Conservation (phyloP, 2,888 invertebrate genomes). For the Lepidochitona cinerea region DNA sequence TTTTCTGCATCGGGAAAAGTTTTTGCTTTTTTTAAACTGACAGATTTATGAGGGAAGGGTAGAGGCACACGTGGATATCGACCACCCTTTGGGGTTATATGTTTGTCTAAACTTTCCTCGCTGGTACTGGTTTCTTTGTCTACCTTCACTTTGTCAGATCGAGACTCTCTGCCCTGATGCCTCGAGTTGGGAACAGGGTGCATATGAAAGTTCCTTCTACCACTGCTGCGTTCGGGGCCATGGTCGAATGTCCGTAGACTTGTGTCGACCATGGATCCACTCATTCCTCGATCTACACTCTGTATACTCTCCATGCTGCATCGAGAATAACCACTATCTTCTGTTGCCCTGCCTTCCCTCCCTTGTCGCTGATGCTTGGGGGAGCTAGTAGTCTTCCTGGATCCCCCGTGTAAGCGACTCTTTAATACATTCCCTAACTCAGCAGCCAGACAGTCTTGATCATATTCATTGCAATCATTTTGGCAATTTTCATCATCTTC, state of each 20-base stretch:
- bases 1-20: slow-evolving; percentile 1
- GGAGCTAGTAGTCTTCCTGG: background rate
- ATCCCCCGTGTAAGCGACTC: background rate
- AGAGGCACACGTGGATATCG: slow-evolving; percentile 58
- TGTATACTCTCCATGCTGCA: slow-evolving; percentile 55
- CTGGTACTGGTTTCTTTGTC: slow-evolving; percentile 43
- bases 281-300: slow-evolving; percentile 15
- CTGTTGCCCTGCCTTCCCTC: background rate
- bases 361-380: background rate
- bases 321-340: slow-evolving; percentile 48
- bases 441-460: background rate
- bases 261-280: background rate
- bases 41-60: slow-evolving; percentile 48
- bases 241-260: background rate
- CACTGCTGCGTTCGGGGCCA: background rate
- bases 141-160: slow-evolving; percentile 22
- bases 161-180: background rate
- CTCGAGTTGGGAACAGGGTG: background rate
- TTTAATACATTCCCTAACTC: background rate
- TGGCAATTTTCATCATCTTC: slow-evolving; percentile 45
- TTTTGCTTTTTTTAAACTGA: background rate
- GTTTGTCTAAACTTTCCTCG: slow-evolving; percentile 42
- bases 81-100: slow-evolving; percentile 33
- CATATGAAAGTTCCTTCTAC: background rate
- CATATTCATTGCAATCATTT: background rate